phyloP scores from a whole-genome alignment of 2,797 vertebrate genomes.

The Chloroceryle inda region DNA sequence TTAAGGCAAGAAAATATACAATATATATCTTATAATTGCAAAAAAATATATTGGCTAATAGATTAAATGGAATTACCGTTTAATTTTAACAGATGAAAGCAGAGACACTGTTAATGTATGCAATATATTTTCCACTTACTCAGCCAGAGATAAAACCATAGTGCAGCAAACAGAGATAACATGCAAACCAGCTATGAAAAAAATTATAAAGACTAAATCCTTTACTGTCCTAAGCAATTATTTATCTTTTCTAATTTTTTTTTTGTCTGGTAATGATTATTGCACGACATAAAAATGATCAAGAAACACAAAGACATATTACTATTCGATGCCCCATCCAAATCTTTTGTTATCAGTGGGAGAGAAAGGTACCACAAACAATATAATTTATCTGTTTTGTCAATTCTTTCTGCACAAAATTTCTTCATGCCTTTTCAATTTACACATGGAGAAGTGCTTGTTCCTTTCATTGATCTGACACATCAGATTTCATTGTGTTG shows the following conservation, averaged over 20 bases:
- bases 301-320: not conserved
- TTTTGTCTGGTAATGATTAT: not conserved
- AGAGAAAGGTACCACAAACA: not conserved
- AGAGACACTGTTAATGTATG: not conserved
- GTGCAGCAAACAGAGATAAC: not conserved
- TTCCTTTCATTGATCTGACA: conserved; percentile 55
- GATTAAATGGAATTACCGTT: not conserved
- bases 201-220: not conserved
- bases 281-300: not conserved
- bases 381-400: conserved; percentile 34
- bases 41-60: not conserved
- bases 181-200: not conserved
- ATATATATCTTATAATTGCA: not conserved
- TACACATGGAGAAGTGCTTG: not conserved
- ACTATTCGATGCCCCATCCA: not conserved
- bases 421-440: conserved; percentile 14
- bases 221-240: not conserved
- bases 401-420: conserved; percentile 36
- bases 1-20: not conserved
- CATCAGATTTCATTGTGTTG: conserved; percentile 52
- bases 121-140: not conserved
- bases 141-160: not conserved
- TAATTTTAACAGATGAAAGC: not conserved
- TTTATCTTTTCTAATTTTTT: not conserved
- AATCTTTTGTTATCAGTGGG: not conserved